Evolutionary conservation across 2,113 vertebrate species (phyloP), one percentile per base, ranked within the genome.

Genomic region (Apus apus): DNA sequence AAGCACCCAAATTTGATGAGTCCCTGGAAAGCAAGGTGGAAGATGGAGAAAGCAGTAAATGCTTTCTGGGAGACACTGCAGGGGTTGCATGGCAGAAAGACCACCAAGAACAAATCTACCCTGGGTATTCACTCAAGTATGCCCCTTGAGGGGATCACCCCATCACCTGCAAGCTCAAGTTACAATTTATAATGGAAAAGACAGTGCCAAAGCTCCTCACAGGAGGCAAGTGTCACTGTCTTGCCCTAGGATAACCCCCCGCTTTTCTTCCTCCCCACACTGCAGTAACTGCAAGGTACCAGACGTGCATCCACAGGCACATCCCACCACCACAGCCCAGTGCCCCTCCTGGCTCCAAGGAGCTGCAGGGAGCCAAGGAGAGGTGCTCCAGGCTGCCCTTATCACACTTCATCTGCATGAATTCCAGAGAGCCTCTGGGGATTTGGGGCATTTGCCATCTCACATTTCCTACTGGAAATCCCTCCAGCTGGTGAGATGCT

Each of bases 391-490:
- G 92, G 85, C 78, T 95, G 92, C 95, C 94, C 91, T 97, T 96
- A 93, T 56, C 95, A 21, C 86, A 80, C 92, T 94, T 97, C 80
- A 75, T 92, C 97, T 90, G 87, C 95, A 65, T 0, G 5, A 81
- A 97, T 94, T 97, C 97, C 97, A 95, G 75, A 93, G 64, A 93
- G 70, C 96, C 80, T 90, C 82, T 22, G 97, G 97, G 97, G 97
- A 96, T 62, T 54, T 45, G 92, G 95, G 96, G 96, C 96, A 77
- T 96, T 95, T 93, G 93, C 96, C 97, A 97, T 94, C 97, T 98
- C 98, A 92, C 77, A 4, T 98, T 98, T 98, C 98, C 96, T 96
- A 46, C 97, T 97, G 96, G 97, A 98, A 98, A 97, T 91, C 97
- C 97, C 97, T 97, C 95, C 97, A 98, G 97, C 97, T 97, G 97